Evolutionary conservation across 2,113 vertebrate species (phyloP), one percentile per base, ranked within the genome.

Genomic region (Psilopogon haemacephalus): DNA sequence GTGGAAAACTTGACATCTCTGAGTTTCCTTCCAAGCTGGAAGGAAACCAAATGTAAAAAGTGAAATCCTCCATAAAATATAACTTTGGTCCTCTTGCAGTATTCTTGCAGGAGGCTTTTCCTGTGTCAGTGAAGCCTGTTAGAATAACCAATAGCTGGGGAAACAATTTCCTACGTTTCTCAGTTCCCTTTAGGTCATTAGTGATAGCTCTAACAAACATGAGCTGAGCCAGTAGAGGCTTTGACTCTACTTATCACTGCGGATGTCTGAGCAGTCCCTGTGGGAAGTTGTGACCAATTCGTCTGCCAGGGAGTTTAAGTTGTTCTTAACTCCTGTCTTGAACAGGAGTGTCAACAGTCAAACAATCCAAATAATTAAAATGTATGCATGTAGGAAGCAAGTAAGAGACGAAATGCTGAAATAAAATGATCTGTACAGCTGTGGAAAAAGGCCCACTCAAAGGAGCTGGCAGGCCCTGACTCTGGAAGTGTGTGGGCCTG

Each of bases 191-290:
- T 94, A 82, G 94, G 89, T 96, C 95, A 93, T 96, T 96, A 96
- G 93, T 86, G 94, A 94, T 96, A 91, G 78, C 83, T 94, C 91
- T 96, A 94, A 96, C 92, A 95, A 95, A 95, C 95, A 96, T 12
- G 68, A 94, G 60, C 93, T 73, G 52, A 95, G 91, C 92, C 89
- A 92, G 81, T 59, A 28, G 79, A 91, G 85, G 56, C 76, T 95
- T 93, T 96, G 95, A 93, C 89, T 90, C 62, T 70, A 69, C 86
- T 92, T 93, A 94, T 94, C 95, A 54, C 2, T 93, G 89, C 24
- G 14, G 84, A 92, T 90, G 90, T 90, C 86, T 79, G 94, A 73
- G 86, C 40, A 79, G 59, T 91, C 92, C 77, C 88, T 82, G 70
- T 72, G 88, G 89, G 94, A 93, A 96, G 46, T 37, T 93, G 75